phyloP scores from a whole-genome alignment of 2,113 vertebrate genomes.

The Peucedramus taeniatus region DNA sequence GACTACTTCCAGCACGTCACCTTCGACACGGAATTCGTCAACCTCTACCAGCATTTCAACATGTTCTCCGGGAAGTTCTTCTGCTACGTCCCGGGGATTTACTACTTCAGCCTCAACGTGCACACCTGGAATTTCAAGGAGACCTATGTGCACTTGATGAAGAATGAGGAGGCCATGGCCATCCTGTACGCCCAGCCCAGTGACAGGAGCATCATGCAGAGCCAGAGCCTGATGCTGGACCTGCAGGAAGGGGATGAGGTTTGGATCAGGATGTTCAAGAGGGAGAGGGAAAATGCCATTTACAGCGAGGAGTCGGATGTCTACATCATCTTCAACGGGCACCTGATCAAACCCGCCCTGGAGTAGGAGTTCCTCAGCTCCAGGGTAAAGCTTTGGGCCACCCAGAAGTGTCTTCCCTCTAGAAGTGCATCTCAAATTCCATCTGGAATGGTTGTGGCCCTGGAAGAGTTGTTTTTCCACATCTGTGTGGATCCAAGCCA shows the following conservation, averaged over 20 bases:
- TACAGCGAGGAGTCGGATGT: conserved; percentile 83
- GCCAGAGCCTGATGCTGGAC: conserved; percentile 83
- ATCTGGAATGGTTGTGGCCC: neutral
- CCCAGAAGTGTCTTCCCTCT: neutral
- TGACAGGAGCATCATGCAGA: conserved; percentile 86
- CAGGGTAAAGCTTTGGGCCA: neutral
- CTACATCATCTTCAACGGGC: conserved; percentile 83
- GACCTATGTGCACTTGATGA: conserved; percentile 87
- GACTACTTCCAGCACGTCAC: conserved; percentile 78
- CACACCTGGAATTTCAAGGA: conserved; percentile 90
- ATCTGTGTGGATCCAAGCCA: fast-evolving
- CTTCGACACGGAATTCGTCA: conserved; percentile 84
- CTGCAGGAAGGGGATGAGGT: conserved; percentile 79
- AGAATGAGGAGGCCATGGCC: conserved; percentile 70
- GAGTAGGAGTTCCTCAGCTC: conserved; percentile 33
- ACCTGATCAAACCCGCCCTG: conserved; percentile 75
- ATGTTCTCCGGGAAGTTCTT: conserved; percentile 87
- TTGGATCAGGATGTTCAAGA: conserved; percentile 84
- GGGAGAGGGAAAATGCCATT: conserved; percentile 81
- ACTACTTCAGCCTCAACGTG: conserved; percentile 86
- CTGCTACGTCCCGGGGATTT: conserved; percentile 80
- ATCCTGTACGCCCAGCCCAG: conserved; percentile 87
- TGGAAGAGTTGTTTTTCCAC: neutral
- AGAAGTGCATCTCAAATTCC: neutral
- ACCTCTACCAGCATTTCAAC: conserved; percentile 82